Evolutionary conservation across 2,888 invertebrate species (phyloP), one percentile per base, ranked within the genome.

Genomic region (Limenitis camilla): DNA sequence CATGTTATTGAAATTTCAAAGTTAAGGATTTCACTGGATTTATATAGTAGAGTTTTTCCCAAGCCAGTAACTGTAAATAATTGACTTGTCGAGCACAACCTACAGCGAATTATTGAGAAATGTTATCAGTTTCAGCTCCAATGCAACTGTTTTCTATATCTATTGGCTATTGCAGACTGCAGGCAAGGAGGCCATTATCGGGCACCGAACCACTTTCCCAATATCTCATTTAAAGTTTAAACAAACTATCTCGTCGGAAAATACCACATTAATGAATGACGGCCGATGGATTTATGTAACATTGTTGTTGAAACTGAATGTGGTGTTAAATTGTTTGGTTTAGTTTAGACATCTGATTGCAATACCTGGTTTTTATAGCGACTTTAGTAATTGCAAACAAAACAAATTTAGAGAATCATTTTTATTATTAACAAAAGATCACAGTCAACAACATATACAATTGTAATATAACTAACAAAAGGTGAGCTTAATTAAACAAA

Each of bases 181-280:
- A 78, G 74, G 76, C 78, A 78, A 76, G 65, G 75, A 76, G 81
- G 81, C 72, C 84, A 81, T 74, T 81, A 80, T 81, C 78, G 78
- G 81, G 69, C 79, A 74, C 66, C 71, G 81, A 67, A 80, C 83
- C 78, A 82, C 79, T 85, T 86, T 83, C 85, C 78, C 82, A 85
- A 85, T 78, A 72, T 68, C 64, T 59, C 19, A 19, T 19, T 19
- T 19, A 19, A 19, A 19, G 6, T 33, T 67, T 72, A 75, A 76
- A 76, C 76, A 81, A 75, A 78, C 81, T 51, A 83, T 81, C 81
- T 78, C 69, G 73, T 66, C 74, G 76, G 82, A 76, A 82, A 77
- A 70, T 69, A 73, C 76, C 81, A 79, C 79, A 83, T 35, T 45
- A 81, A 74, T 81, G 66, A 70, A 72, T 72, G 73, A 74, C 75